A percentile compares a stretch with the other conserved stretches of the same genome.
phyloP scores from a whole-genome alignment of 2,888 invertebrate genomes.

The Tigriopus californicus region DNA sequence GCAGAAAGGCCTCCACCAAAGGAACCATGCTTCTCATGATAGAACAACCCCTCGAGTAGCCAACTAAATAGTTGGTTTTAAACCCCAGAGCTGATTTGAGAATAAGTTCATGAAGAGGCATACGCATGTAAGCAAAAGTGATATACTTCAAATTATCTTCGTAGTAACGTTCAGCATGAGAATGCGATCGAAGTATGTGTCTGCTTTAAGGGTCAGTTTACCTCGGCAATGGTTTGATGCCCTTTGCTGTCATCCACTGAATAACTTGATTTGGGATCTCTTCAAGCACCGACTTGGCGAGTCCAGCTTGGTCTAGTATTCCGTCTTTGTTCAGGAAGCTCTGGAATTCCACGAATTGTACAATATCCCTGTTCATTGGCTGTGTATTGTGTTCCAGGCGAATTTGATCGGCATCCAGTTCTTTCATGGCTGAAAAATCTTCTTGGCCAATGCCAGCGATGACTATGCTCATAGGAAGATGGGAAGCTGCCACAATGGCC shows the following conservation, averaged over 20 bases:
- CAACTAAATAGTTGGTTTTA: no score
- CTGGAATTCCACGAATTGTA: constrained; percentile 35
- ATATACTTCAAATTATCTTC: no score
- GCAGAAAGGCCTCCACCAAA: no score
- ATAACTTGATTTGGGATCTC: constrained; percentile 36
- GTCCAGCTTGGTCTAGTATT: no score
- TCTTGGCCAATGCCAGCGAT: constrained; percentile 35
- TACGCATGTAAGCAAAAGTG: no score
- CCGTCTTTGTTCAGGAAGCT: constrained; percentile 19
- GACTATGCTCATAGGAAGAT: constrained; percentile 20
- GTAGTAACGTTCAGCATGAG: no score
- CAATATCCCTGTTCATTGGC: constrained; percentile 37
- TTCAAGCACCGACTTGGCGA: constrained; percentile 38
- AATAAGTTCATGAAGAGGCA: no score
- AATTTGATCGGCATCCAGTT: constrained; percentile 35
- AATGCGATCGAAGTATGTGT: no score
- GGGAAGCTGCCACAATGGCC: constrained; percentile 20
- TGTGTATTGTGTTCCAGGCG: constrained; percentile 28
- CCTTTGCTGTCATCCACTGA: constrained; percentile 30
- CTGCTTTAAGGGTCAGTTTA: no score
- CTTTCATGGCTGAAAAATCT: constrained; percentile 40
- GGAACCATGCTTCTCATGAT: no score
- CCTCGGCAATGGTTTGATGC: background rate
- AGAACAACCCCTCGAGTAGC: no score
- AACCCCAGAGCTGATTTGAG: no score